These are phyloP conservation scores for Argya squamiceps DNA, from an alignment of 2,797 vertebrate species.

Conservation along the genomic window DNA sequence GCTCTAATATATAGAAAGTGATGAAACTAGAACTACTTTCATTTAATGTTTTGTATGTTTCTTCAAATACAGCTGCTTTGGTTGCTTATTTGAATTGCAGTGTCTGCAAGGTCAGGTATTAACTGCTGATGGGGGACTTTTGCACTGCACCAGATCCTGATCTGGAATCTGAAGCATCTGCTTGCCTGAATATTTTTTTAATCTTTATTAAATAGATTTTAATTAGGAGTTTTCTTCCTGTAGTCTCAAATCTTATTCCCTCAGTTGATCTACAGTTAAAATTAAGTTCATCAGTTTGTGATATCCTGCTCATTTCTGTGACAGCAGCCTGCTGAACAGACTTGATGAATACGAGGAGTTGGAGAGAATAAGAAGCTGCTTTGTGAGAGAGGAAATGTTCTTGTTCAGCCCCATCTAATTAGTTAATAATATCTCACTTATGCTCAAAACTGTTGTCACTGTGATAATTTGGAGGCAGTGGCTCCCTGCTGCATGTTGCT, in stretches of 20 bases:
- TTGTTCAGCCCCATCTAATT: neutral
- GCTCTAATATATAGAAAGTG: neutral
- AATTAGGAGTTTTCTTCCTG: neutral
- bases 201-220: neutral
- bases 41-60: neutral
- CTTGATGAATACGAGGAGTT: neutral
- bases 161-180: neutral
- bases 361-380: neutral
- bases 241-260: neutral
- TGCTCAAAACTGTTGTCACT: neutral
- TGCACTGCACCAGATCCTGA: neutral
- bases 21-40: neutral
- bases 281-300: constrained; percentile 9
- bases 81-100: neutral
- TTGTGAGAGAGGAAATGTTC: neutral
- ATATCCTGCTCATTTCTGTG: constrained; percentile 11
- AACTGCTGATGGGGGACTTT: neutral
- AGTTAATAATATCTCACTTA: neutral
- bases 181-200: neutral
- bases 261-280: neutral
- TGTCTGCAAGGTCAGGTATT: neutral
- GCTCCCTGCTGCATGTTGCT: neutral
- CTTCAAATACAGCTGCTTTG: neutral
- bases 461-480: neutral
- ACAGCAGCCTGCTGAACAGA: neutral